Evolutionary conservation across 2,888 invertebrate genomes (phyloP), one percentile per base, ranked within the genome.

Genomic region (Acleris laterana): DNA sequence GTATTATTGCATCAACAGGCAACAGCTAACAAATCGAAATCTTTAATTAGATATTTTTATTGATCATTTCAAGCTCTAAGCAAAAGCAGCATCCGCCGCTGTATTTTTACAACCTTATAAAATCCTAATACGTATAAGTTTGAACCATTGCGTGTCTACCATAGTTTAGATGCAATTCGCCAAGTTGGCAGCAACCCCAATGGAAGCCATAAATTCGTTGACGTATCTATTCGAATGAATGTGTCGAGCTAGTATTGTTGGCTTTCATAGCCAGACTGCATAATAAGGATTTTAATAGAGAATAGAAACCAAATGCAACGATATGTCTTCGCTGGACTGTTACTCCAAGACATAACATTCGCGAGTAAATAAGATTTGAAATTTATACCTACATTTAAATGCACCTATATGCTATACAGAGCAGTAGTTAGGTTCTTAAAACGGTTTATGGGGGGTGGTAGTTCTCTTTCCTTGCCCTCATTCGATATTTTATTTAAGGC

Each of bases 141-240:
- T 46, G 42, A 16, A n/a, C n/a, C 28, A 25, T 61, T 50, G 60
- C 60, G 42, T 64, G 63, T 59, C 53, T 42, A 48, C 38, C 53
- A 42, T 53, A 64, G 19, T 64, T 53, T 25, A 28, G 28, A 44
- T 64, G 53, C 64, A 60, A 53, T 64, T 60, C 64, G 64, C 59
- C 22, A 49, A 50, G 65, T 61, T 65, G 65, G 65, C 65, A 50
- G 22, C 28, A 28, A 17, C 60, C 65, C 60, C 65, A 65, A 65
- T 56, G 44, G 55, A 55, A 7, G 17, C 28, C 20, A 60, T 65
- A 65, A 65, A 65, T 65, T 49, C 42, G 49, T 49, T 42, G 64
- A 60, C 44, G 20, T 60, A 55, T 50, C 50, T 46, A 49, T 60
- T 9, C 25, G 57, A 60, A 32, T 19, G 22, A 25, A 25, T 38